Conservation (phyloP, 2,113 vertebrate species). For the Perca flavescens region DNA sequence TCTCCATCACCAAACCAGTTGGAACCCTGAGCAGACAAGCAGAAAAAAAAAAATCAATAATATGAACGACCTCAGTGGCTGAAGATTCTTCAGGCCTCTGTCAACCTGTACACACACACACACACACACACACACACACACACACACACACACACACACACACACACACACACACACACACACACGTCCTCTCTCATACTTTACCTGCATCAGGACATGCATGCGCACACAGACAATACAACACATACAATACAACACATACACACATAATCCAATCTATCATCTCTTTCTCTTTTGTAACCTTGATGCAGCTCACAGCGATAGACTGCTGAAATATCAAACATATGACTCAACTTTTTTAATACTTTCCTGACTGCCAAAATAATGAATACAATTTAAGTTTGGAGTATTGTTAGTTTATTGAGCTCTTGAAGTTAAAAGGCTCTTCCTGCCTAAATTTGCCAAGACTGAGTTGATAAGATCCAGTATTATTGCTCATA, state of each 20-base stretch:
- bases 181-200: neutral
- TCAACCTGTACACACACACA: neutral
- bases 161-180: neutral
- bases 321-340: neutral
- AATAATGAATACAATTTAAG: neutral
- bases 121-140: neutral
- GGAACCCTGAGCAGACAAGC: conserved; percentile 32
- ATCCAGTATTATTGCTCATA: neutral
- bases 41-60: conserved; percentile 34
- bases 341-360: neutral
- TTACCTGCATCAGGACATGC: no score
- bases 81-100: conserved; percentile 1
- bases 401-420: neutral
- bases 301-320: neutral
- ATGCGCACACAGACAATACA: no score
- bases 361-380: neutral
- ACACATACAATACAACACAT: no score
- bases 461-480: neutral
- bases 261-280: conserved; percentile 2
- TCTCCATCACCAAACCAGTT: conserved; percentile 51
- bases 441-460: neutral
- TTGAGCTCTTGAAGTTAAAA: neutral
- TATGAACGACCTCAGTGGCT: conserved; percentile 25
- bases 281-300: neutral
- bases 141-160: conserved; percentile 7